Evolutionary conservation across 2,113 vertebrate species (phyloP).

Genomic region (Cariama cristata): DNA sequence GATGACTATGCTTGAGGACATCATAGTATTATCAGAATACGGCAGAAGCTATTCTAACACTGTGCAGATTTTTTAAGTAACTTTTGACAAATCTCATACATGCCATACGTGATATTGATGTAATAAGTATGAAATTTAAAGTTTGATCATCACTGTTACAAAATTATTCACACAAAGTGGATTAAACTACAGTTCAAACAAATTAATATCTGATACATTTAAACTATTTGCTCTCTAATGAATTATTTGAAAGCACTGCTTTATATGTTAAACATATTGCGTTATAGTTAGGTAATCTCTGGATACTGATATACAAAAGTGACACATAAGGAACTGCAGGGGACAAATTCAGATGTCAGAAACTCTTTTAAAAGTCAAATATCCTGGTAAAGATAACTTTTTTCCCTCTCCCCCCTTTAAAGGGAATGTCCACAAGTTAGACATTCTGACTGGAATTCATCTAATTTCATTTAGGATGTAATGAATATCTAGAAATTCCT

Average conservation of each 20-base stretch:
- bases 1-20: background rate
- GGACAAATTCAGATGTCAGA: background rate
- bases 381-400: background rate
- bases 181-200: background rate
- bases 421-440: background rate
- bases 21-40: background rate
- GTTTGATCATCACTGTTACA: background rate
- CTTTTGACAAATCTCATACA: background rate
- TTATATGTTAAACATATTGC: background rate
- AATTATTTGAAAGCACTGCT: background rate
- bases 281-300: background rate
- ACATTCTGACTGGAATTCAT: background rate
- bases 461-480: background rate
- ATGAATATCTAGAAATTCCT: background rate
- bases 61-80: background rate
- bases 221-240: background rate
- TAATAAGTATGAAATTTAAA: background rate
- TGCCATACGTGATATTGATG: background rate
- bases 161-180: background rate
- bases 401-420: fast-evolving
- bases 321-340: background rate
- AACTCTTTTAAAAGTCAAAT: background rate
- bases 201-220: background rate
- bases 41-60: background rate
- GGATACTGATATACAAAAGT: background rate